Evolutionary conservation across 2,113 vertebrate genomes (phyloP).

Genomic region (Vidua macroura): DNA sequence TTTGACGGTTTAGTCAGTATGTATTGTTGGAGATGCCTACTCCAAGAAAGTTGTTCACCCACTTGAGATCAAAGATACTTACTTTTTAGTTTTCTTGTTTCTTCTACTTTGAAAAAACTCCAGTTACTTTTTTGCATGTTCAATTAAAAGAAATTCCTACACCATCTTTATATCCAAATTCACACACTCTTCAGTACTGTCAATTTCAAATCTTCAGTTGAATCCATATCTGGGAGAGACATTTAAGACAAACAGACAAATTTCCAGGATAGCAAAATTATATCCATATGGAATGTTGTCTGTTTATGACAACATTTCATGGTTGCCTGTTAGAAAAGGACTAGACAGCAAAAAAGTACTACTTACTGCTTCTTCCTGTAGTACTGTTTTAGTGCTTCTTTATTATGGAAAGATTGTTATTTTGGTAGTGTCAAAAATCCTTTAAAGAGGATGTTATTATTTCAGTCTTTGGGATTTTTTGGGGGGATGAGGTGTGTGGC

Average conservation of each 20-base stretch:
- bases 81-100: not conserved
- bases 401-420: not conserved
- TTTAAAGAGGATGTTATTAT: not conserved
- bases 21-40: not conserved
- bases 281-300: not conserved
- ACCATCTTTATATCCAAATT: not conserved
- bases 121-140: not conserved
- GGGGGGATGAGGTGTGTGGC: rapidly evolving
- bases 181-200: not conserved
- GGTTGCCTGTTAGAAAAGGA: not conserved
- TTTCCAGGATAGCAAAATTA: not conserved
- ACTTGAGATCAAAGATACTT: not conserved
- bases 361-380: no score
- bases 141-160: not conserved
- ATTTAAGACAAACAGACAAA: not conserved
- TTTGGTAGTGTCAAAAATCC: not conserved
- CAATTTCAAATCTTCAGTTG: not conserved
- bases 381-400: not conserved
- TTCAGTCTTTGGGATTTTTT: not conserved
- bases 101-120: not conserved
- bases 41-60: not conserved
- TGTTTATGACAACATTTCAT: not conserved
- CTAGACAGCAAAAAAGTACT: not conserved
- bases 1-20: not conserved
- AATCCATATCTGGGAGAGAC: not conserved